Evolutionary conservation across 2,113 vertebrate species (phyloP), one percentile per base, ranked within the genome.

Genomic region (Cathartes aura): DNA sequence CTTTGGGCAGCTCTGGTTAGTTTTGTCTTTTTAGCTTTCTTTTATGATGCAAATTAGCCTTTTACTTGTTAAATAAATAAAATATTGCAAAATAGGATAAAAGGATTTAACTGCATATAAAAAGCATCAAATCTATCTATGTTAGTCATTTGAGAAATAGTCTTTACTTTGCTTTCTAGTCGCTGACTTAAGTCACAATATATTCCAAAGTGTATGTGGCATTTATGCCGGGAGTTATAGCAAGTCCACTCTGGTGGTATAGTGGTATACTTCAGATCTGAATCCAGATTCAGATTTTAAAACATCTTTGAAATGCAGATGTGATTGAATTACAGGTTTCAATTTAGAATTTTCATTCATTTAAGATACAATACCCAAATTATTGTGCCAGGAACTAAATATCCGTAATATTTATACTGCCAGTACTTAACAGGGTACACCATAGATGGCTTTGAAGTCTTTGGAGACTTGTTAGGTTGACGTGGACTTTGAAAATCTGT

Each of bases 11-110:
- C 60, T 89, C 40, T 95, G 76, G 24, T 82, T 89, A 78, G 62
- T 93, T 96, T 91, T 95, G 36, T 87, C 84, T 96, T 89, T 88
- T 82, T 79, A 68, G 47, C 36, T 86, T 95, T 87, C 60, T 91
- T 95, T 96, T 85, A 94, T 73, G 70, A 91, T 52, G 56, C 19
- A 93, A 56, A 93, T 64, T 53, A 93, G 22, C 15, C 34, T 89
- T 96, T 94, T 76, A 58, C 43, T 76, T 76, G 29, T 76, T 88
- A 72, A 60, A 96, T 90, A 88, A 97, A 88, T 89, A 91, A 91
- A 91, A 93, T 72, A 70, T 53, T 92, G 27, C n/a, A 59, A 80
- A 91, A 82, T 66, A 64, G 15, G 38, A 82, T 87, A 89, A 82
- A 95, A 93, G 32, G 40, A 43, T 94, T 91, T 81, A 36, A 71